A percentile compares a stretch with the other conserved stretches of the same genome.
Conservation (phyloP, 2,888 invertebrate species). For the Drosophila siamana region DNA sequence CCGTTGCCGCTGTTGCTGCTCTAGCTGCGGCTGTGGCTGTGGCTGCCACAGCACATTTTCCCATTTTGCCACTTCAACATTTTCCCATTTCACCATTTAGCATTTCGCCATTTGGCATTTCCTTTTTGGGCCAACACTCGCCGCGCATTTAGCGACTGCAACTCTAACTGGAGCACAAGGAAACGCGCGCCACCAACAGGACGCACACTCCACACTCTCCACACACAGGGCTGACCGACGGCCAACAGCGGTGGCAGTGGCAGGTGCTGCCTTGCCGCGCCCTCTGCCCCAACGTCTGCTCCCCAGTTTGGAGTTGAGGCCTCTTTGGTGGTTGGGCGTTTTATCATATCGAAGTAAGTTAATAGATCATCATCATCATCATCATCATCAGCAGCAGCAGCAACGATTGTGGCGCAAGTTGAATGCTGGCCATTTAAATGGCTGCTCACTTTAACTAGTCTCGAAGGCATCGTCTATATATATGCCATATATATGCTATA, state of each 20-base stretch:
- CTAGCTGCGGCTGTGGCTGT: too few species aligned
- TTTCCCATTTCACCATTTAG: background rate
- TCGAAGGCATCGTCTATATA: too few species aligned
- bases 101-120: conserved; percentile 13
- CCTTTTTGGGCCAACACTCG: conserved; percentile 10
- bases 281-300: too few species aligned
- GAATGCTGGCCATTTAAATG: background rate
- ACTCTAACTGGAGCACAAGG: conserved; percentile 38
- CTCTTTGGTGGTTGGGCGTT: too few species aligned
- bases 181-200: conserved; percentile 12
- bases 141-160: too few species aligned
- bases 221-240: too few species aligned
- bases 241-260: too few species aligned
- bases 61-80: background rate
- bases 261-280: conserved; percentile 26
- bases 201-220: conserved; percentile 16
- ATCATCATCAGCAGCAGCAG: too few species aligned
- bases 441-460: too few species aligned
- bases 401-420: too few species aligned
- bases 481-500: too few species aligned
- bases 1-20: background rate
- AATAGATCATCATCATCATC: conserved; percentile 50
- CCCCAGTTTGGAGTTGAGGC: too few species aligned
- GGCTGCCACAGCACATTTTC: background rate
- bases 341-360: conserved; percentile 34